These are phyloP conservation scores for Bungarus multicinctus DNA, from an alignment of 2,113 vertebrate species.

Conservation along the genomic window DNA sequence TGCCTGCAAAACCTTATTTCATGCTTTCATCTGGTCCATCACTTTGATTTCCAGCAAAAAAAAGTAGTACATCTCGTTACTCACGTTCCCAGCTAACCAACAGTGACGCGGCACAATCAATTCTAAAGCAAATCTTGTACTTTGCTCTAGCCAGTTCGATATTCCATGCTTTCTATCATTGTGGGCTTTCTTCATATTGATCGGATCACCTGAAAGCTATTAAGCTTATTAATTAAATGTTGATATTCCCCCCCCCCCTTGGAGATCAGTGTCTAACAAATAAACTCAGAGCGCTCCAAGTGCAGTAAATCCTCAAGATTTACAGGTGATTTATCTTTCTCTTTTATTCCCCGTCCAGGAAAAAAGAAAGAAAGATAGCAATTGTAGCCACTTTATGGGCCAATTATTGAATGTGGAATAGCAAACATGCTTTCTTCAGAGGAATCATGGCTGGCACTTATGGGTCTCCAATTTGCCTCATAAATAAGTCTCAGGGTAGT, in stretches of 20 bases:
- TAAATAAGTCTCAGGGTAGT: not conserved
- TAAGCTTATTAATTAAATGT: slow-evolving; percentile 74
- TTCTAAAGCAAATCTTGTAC: slow-evolving; percentile 45
- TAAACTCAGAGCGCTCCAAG: slow-evolving; percentile 58
- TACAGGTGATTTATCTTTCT: slow-evolving; percentile 66
- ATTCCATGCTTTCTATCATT: slow-evolving; percentile 42
- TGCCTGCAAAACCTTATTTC: not conserved
- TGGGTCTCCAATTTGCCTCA: not conserved
- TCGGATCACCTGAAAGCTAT: slow-evolving; percentile 59
- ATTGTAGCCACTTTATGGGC: slow-evolving; percentile 51
- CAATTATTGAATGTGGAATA: slow-evolving; percentile 48
- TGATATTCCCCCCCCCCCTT: slow-evolving; percentile 54
- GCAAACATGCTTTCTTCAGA: slow-evolving; percentile 44
- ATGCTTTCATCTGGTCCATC: not conserved
- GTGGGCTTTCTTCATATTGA: slow-evolving; percentile 62
- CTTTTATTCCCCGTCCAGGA: not conserved
- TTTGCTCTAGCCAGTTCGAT: slow-evolving; percentile 53
- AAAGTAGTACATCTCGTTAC: not conserved
- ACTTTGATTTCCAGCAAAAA: slow-evolving; percentile 33
- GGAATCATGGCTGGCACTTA: slow-evolving; percentile 45
- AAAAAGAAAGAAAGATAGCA: slow-evolving; percentile 27
- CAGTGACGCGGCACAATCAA: not conserved
- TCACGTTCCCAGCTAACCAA: slow-evolving; percentile 1
- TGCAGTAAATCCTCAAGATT: slow-evolving; percentile 42
- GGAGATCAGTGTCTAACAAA: slow-evolving; percentile 70